These are phyloP conservation scores for Eupristina koningsbergeri DNA, from an alignment of 1,140 invertebrate species.

Conservation along the genomic window DNA sequence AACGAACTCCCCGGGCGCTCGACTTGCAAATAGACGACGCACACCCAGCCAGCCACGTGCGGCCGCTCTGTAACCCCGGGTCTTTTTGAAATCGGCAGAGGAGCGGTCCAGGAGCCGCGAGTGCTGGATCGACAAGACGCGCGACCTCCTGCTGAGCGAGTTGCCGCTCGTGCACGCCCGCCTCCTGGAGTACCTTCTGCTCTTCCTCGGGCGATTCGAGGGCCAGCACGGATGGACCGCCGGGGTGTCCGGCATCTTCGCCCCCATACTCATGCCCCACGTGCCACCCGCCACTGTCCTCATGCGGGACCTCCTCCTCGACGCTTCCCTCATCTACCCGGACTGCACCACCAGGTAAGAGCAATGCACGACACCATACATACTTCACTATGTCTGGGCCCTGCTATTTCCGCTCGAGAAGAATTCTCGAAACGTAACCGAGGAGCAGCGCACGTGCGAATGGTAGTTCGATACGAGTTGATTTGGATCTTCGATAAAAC, in stretches of 20 bases:
- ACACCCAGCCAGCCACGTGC: too few relatives aligned
- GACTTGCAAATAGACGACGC: neutral
- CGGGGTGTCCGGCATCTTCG: constrained; percentile 68
- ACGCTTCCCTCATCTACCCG: constrained; percentile 39
- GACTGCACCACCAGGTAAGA: neutral
- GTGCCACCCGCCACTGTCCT: constrained; percentile 65
- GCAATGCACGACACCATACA: too few relatives aligned
- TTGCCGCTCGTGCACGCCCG: constrained; percentile 67
- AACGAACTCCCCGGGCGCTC: neutral
- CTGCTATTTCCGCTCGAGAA: too few relatives aligned
- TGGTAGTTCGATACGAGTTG: too few relatives aligned
- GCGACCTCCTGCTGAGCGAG: constrained; percentile 62
- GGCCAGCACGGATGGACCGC: constrained; percentile 65
- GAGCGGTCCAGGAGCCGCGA: constrained; percentile 63
- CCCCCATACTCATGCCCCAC: constrained; percentile 70
- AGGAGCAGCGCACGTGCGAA: too few relatives aligned
- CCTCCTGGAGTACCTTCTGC: constrained; percentile 69
- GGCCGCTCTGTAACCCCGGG: too few relatives aligned
- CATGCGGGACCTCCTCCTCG: constrained; percentile 58
- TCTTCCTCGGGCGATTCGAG: constrained; percentile 71
- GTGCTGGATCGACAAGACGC: constrained; percentile 66
- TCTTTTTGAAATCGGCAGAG: constrained; percentile 52
- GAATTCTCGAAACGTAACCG: too few relatives aligned
- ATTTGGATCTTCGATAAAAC: too few relatives aligned
- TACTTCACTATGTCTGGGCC: too few relatives aligned